Percentiles rank a stretch among this genome's conserved stretches.
These are phyloP conservation scores for Drymodes brunneopygia DNA, from an alignment of 2,113 vertebrate genomes.

Conservation along the genomic window DNA sequence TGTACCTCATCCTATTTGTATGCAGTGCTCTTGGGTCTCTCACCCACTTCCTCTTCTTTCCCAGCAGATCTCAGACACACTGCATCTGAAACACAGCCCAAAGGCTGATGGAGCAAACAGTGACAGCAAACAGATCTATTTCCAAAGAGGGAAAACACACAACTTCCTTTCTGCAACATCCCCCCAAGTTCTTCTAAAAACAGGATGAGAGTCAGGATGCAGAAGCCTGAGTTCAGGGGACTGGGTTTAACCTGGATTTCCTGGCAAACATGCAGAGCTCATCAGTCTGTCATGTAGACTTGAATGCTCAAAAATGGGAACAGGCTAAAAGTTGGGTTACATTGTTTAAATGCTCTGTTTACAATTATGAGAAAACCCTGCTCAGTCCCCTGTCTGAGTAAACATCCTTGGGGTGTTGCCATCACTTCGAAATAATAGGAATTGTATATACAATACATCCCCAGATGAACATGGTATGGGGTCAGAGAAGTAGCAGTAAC, in stretches of 20 bases:
- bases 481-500: background rate
- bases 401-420: conserved; percentile 49
- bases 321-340: background rate
- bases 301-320: background rate
- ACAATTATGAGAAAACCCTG: conserved; percentile 36
- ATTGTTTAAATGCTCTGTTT: conserved; percentile 49
- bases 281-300: conserved; percentile 19
- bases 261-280: conserved; percentile 48
- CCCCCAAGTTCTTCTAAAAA: conserved; percentile 55
- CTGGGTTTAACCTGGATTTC: conserved; percentile 72
- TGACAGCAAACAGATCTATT: background rate
- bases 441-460: background rate
- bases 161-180: conserved; percentile 24
- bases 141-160: conserved; percentile 7
- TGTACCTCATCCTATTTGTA: background rate
- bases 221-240: conserved; percentile 43
- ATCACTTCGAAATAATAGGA: conserved; percentile 1
- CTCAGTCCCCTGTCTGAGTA: background rate
- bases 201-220: conserved; percentile 75
- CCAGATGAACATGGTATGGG: background rate
- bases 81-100: background rate
- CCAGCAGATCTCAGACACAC: background rate
- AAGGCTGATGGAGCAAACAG: background rate
- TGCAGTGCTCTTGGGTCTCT: background rate
- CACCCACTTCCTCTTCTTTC: background rate